phyloP scores from a whole-genome alignment of 1,140 invertebrate species.

The Epicauta chinensis region DNA sequence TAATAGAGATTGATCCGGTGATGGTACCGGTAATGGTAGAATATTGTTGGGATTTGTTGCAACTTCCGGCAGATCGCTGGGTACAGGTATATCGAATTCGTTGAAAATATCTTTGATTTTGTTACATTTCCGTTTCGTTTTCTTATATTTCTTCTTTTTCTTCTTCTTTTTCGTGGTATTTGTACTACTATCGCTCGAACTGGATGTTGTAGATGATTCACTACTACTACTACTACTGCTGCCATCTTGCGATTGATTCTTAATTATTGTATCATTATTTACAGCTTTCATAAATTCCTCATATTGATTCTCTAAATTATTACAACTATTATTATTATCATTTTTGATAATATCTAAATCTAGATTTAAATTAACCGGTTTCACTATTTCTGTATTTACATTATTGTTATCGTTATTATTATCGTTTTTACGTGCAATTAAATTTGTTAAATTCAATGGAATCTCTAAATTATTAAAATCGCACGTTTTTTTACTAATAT shows the following conservation, averaged over 20 bases:
- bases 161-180: conserved; percentile 12
- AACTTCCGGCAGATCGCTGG: conserved; percentile 12
- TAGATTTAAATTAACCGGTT: conserved; percentile 1
- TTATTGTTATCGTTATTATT: neutral
- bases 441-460: conserved; percentile 34
- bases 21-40: conserved; percentile 2
- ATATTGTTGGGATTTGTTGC: neutral
- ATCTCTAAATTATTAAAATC: conserved; percentile 27
- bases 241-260: neutral
- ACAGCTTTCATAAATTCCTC: conserved; percentile 40
- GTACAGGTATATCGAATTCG: conserved; percentile 13
- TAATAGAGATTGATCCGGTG: neutral
- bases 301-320: conserved; percentile 35
- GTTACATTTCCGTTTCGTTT: conserved; percentile 5
- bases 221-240: conserved; percentile 9
- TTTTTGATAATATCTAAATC: conserved; percentile 4
- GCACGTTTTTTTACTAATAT: conserved; percentile 2
- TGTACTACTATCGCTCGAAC: conserved; percentile 14
- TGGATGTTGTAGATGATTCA: conserved; percentile 7
- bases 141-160: conserved; percentile 13
- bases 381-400: conserved; percentile 13
- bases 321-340: conserved; percentile 6
- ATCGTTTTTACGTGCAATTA: neutral
- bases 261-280: neutral
- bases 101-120: conserved; percentile 8